phyloP scores from a whole-genome alignment of 30 jellyfish, hydroid and myxozoan genomes.

The Hydractinia echinata region DNA sequence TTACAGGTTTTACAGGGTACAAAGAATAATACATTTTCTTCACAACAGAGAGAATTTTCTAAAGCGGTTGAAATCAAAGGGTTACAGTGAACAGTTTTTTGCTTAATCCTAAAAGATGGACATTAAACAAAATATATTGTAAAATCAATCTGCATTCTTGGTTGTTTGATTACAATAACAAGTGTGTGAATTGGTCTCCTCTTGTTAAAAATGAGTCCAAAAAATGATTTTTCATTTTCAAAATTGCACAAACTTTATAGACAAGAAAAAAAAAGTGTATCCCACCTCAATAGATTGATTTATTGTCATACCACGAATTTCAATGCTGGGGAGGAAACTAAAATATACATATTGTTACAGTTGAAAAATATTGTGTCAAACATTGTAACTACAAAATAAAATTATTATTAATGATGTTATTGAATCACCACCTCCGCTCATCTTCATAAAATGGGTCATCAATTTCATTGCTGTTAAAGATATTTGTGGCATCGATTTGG shows the following conservation, averaged over 20 bases:
- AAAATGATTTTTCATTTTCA: neutral
- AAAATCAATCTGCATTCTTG: too few relatives aligned
- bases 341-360: neutral
- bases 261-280: neutral
- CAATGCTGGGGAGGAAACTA: conserved; percentile 34
- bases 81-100: too few relatives aligned
- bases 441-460: conserved; percentile 67
- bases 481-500: conserved; percentile 76
- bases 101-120: too few relatives aligned
- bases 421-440: conserved; percentile 39
- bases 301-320: conserved; percentile 77
- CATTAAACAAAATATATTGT: too few relatives aligned
- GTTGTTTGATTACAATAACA: too few relatives aligned
- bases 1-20: too few relatives aligned
- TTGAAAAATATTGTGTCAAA: neutral
- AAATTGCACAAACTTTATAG: neutral
- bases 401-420: too few relatives aligned
- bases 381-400: too few relatives aligned
- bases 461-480: conserved; percentile 46
- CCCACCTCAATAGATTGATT: conserved; percentile 90
- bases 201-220: neutral
- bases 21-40: neutral
- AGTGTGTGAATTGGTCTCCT: too few relatives aligned
- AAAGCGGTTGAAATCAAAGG: neutral
- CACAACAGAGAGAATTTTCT: neutral